These are phyloP conservation scores for Phragmatobia fuliginosa DNA, from an alignment of 2,888 invertebrate species.

Conservation along the genomic window DNA sequence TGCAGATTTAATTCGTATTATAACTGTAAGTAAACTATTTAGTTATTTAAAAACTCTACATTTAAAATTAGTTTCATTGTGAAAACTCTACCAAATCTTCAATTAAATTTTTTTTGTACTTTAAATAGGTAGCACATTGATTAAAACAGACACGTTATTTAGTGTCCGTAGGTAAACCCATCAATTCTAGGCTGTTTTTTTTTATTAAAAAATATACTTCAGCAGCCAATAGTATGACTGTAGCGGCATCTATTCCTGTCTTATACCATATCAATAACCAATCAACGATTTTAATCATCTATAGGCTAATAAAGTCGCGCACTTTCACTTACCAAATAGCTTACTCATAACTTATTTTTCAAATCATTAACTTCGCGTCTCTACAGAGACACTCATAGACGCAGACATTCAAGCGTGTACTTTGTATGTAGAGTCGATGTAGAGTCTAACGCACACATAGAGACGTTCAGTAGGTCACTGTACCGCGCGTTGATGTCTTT, in stretches of 20 bases:
- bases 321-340: slow-evolving; percentile 50
- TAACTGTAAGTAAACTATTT: too few species aligned
- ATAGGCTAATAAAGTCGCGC: slow-evolving; percentile 15
- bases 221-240: neutral
- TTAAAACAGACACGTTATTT: too few species aligned
- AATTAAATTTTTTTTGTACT: too few species aligned
- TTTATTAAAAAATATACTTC: too few species aligned
- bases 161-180: too few species aligned
- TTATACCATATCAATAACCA: neutral
- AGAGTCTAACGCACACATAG: slow-evolving; percentile 37
- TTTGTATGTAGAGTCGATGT: slow-evolving; percentile 14
- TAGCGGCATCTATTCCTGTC: neutral
- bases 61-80: neutral
- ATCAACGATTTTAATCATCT: neutral
- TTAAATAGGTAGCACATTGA: neutral
- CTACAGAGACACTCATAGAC: slow-evolving; percentile 22
- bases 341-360: slow-evolving; percentile 54
- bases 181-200: too few species aligned
- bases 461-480: slow-evolving; percentile 59
- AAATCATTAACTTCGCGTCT: slow-evolving; percentile 46
- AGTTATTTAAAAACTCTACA: neutral
- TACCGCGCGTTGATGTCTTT: slow-evolving; percentile 70
- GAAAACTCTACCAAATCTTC: neutral
- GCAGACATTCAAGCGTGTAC: slow-evolving; percentile 1
- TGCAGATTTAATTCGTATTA: too few species aligned